Conservation (phyloP, 1,140 invertebrate genomes). For the Lanistes nyassanus region DNA sequence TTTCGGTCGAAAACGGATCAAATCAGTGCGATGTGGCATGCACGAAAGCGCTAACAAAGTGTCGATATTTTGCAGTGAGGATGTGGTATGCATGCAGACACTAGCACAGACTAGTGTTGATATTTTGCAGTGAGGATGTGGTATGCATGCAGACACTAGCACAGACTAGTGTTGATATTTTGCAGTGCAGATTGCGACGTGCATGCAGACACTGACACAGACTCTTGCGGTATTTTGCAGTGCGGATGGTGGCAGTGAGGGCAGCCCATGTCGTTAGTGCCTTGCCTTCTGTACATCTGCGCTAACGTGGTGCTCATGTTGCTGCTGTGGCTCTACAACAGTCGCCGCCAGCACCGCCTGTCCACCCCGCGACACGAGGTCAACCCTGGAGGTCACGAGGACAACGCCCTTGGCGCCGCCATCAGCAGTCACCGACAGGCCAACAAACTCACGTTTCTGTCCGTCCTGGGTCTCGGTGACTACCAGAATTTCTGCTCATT, state of each 20-base stretch:
- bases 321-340: conserved; percentile 42
- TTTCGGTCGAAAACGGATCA: background rate
- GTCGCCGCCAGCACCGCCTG: conserved; percentile 18
- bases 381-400: background rate
- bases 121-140: background rate
- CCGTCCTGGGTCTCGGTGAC: conserved; percentile 50
- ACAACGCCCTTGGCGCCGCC: background rate
- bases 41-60: too few relatives aligned
- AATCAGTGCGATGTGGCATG: too few relatives aligned
- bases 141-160: too few relatives aligned
- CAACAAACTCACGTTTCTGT: conserved; percentile 50
- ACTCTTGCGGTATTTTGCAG: conserved; percentile 12
- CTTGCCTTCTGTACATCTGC: conserved; percentile 44
- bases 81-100: background rate
- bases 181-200: too few relatives aligned
- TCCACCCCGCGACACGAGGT: conserved; percentile 10
- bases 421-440: conserved; percentile 22
- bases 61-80: background rate
- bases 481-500: conserved; percentile 52
- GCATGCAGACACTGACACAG: background rate
- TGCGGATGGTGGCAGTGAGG: background rate
- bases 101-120: background rate
- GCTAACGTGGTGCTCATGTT: conserved; percentile 45
- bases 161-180: background rate
- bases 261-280: conserved; percentile 39